Percentiles rank a stretch among this genome's conserved stretches.
These are phyloP conservation scores for Bradypus variegatus DNA, from an alignment of 2,797 vertebrate species.

Conservation along the genomic window DNA sequence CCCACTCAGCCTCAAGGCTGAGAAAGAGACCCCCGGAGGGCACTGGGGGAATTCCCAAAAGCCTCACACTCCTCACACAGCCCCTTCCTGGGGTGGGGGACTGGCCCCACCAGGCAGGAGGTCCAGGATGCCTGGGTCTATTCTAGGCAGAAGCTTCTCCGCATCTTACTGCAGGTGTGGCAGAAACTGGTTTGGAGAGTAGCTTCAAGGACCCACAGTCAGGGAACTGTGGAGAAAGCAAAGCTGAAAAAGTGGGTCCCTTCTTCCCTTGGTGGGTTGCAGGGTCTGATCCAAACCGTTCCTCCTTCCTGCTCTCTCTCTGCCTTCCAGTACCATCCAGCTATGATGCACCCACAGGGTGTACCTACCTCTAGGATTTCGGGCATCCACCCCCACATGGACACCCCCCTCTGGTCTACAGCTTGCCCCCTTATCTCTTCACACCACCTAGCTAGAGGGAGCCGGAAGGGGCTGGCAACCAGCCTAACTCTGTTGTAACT, in stretches of 20 bases:
- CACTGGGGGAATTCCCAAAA: background rate
- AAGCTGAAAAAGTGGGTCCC: background rate
- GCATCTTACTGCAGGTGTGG: background rate
- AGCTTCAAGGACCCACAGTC: background rate
- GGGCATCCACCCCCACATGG: background rate
- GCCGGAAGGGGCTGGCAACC: background rate
- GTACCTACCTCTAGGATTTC: background rate
- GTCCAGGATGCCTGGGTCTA: background rate
- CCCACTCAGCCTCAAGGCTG: background rate
- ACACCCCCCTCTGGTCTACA: background rate
- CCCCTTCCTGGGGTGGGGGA: background rate
- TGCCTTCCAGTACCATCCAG: background rate
- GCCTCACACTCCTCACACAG: background rate
- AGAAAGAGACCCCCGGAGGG: background rate
- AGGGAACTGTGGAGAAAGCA: background rate
- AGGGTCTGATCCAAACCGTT: conserved; percentile 15
- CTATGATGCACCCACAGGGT: background rate
- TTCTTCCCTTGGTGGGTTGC: background rate
- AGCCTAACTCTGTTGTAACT: background rate
- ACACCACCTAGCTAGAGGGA: background rate
- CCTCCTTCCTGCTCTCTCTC: background rate
- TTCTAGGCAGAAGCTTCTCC: background rate
- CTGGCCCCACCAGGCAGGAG: background rate
- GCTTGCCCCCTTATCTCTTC: background rate
- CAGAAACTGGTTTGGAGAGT: background rate